Base-by-base conservation (phyloP, 53 echinoderm and acorn worm species). In the Echinarachnius parma region DNA sequence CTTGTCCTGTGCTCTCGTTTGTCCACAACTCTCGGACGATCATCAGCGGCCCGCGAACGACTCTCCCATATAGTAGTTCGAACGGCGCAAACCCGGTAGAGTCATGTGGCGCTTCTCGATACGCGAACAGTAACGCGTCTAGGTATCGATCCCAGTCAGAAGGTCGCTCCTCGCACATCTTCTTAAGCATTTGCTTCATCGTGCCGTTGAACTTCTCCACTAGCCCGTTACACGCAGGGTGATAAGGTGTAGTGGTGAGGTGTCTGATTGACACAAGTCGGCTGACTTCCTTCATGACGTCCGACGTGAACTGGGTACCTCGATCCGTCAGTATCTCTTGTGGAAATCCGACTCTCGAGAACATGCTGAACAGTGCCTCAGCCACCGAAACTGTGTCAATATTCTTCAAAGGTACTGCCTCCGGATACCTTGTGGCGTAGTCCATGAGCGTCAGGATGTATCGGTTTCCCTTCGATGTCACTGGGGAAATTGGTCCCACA, bases 121-220 rank as follows among this genome's bases (percentile, higher is more conserved):
- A 70, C 2, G 84, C 84, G 33, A 84, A 71, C 2, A 71, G 39
- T n/a, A 83, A 50, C 14, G 78, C 47, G n/a, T 59, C 67, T 31
- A 83, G 10, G 27, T 78, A 84, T 16, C 74, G 39, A 16, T 78
- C 78, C 74, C 84, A 84, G 53, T 84, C 84, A 15, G 14, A 15
- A 9, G 78, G 84, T 22, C 70, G 26, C 37, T 83, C 84, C 19
- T 65, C 77, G 28, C 84, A 78, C 49, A 83, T 68, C 24, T 61
- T 60, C 69, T 83, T 83, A 24, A 83, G 26, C 83, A 83, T 83
- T 11, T 16, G 29, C 31, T 83, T 83, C 16, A 77, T 39, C 1
- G 84, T 83, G 3, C 71, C 71, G 32, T 78, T 69, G 30, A 83
- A 83, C 21, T 61, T 56, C 52, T 83, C 78, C 16, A 83, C 84